These are phyloP conservation scores for Kuschelorhynchus macadamiae DNA, from an alignment of 2,888 invertebrate species.

Conservation along the genomic window DNA sequence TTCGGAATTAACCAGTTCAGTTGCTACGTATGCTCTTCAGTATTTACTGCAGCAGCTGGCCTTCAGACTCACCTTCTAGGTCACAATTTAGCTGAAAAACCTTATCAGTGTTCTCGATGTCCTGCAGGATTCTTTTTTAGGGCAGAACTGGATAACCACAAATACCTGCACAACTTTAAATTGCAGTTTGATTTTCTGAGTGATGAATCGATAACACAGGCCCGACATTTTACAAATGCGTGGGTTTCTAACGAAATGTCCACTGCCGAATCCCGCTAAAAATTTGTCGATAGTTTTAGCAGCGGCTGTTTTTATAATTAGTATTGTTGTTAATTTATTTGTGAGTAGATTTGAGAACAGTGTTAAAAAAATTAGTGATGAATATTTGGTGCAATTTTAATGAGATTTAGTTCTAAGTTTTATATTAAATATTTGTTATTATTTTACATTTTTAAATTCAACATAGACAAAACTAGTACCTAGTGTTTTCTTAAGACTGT, in stretches of 20 bases:
- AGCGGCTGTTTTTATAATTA: background rate
- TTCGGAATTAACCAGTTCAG: slow-evolving; percentile 87
- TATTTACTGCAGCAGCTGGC: slow-evolving; percentile 87
- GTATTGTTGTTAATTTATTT: background rate
- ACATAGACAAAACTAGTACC: too few species aligned
- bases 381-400: background rate
- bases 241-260: slow-evolving; percentile 17
- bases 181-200: slow-evolving; percentile 49
- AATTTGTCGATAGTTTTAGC: background rate
- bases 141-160: slow-evolving; percentile 91
- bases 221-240: slow-evolving; percentile 20
- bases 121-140: slow-evolving; percentile 91
- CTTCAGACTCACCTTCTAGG: slow-evolving; percentile 85
- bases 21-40: slow-evolving; percentile 90
- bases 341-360: background rate
- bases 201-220: slow-evolving; percentile 35
- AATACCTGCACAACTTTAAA: slow-evolving; percentile 60
- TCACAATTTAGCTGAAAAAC: slow-evolving; percentile 85
- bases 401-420: too few species aligned
- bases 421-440: too few species aligned
- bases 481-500: too few species aligned
- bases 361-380: background rate
- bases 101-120: slow-evolving; percentile 89
- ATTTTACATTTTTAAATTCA: too few species aligned
- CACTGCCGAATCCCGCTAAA: slow-evolving; percentile 12